These are phyloP conservation scores for Psilopogon haemacephalus DNA, from an alignment of 2,113 vertebrate genomes.

Conservation along the genomic window DNA sequence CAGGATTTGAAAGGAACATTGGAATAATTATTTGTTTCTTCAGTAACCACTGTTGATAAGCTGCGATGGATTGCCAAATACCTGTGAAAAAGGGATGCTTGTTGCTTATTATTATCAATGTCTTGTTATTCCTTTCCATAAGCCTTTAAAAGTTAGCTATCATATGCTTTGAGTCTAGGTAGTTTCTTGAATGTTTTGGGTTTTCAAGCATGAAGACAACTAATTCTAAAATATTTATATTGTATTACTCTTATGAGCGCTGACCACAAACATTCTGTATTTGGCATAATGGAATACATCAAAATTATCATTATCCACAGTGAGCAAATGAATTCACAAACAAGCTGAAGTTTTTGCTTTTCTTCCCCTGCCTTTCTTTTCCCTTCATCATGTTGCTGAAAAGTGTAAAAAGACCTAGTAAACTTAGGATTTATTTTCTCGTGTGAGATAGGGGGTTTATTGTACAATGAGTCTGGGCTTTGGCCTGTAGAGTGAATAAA, in stretches of 20 bases:
- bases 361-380: accelerated
- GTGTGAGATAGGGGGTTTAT: neutral
- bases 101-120: neutral
- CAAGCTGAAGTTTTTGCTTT: neutral
- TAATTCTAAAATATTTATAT: neutral
- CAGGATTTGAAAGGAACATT: neutral
- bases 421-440: neutral
- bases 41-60: neutral
- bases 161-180: neutral
- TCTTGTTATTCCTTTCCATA: neutral
- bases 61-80: neutral
- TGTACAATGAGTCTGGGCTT: neutral
- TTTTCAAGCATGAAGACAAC: neutral
- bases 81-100: neutral
- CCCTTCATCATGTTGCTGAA: neutral
- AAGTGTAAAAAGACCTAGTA: neutral
- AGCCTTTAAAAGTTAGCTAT: neutral
- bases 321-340: neutral
- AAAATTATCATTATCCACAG: neutral
- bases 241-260: neutral
- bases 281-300: neutral
- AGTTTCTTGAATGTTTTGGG: neutral
- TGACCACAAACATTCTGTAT: neutral
- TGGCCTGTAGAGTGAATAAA: neutral
- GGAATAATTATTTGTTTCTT: neutral